Percentiles rank a stretch among this genome's conserved stretches.
phyloP scores from a whole-genome alignment of 2,888 invertebrate species.

The Ornithoptera alexandrae region DNA sequence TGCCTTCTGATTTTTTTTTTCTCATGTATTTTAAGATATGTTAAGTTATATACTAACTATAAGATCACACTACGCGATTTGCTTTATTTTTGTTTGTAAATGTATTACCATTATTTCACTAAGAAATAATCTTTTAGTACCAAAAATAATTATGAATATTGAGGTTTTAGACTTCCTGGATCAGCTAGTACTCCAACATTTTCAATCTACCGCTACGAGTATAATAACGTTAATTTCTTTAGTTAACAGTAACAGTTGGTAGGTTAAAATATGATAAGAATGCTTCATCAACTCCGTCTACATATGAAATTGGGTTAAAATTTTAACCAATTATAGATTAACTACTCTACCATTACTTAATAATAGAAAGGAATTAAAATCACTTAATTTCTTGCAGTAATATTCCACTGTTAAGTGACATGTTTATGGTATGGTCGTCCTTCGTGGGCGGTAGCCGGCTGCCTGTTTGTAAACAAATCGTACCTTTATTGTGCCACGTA shows the following conservation, averaged over 20 bases:
- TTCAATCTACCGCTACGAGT: too few relatives aligned
- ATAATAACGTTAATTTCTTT: too few relatives aligned
- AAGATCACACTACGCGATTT: not conserved
- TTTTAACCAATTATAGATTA: too few relatives aligned
- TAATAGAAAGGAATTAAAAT: not conserved
- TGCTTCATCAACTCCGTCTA: not conserved
- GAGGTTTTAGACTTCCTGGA: too few relatives aligned
- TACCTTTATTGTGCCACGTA: conserved; percentile 34
- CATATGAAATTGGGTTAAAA: too few relatives aligned
- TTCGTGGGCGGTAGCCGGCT: conserved; percentile 23
- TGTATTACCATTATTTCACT: too few relatives aligned
- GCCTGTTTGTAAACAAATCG: conserved; percentile 36
- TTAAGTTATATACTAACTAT: not conserved
- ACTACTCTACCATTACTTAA: not conserved
- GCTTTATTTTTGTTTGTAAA: not conserved
- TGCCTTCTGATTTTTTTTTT: not conserved
- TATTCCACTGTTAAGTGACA: conserved; percentile 19
- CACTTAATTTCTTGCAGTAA: not conserved
- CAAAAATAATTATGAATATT: too few relatives aligned
- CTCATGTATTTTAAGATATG: not conserved
- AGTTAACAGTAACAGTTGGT: not conserved
- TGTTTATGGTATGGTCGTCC: conserved; percentile 15
- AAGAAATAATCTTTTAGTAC: too few relatives aligned
- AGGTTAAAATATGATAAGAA: not conserved
- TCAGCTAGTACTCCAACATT: too few relatives aligned